Base-by-base conservation (phyloP, 1,140 invertebrate species). In the Neotoxoptera formosana region DNA sequence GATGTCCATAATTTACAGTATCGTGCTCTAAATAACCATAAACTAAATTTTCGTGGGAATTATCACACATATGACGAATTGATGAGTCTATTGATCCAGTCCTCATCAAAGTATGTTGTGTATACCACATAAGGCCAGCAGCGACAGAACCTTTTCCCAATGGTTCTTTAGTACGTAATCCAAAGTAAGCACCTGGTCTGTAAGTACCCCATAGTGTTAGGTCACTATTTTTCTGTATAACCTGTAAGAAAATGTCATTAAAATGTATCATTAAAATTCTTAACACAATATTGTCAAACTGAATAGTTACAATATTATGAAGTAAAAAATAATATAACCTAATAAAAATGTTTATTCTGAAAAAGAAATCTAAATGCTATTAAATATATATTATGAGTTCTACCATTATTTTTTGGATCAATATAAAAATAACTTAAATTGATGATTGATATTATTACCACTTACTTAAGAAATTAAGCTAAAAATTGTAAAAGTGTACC, bases 41-140 rank as follows among this genome's bases (percentile, higher is more conserved):
- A 90, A 96, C 96, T 30, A 97, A 95, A 41, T 99, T 95, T 94
- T 97, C 96, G 95, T 99, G 98, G 91, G 97, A 96, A 95, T 99
- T 98, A 94, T 99, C 97, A 95, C 99, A 99, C 98, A 98, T 99
- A 95, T 99, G 99, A 88, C 98, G 97, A 94, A 95, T 93, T 67
- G 81, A 76, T n/a, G 60, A 89, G 25, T 90, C 89, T 30, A 90
- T 67, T 67, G 92, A 92, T 53, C 94, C 94, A 95, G 95, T 97
- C 96, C 96, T 96, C 56, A 98, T 96, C 25, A 97, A 97, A 94
- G 97, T 97, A 90, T 97, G 97, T 93, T 96, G 96, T 93, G 96
- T 96, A 94, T 98, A 99, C 99, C 99, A 99, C 98, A 99, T 99
- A 2, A 99, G 95, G 60, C 99, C 99, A 95, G 98, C 97, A 0